Percentiles rank a stretch among this genome's conserved stretches.
phyloP scores from a whole-genome alignment of 2,888 invertebrate species.

The Ephialtes manifestator region DNA sequence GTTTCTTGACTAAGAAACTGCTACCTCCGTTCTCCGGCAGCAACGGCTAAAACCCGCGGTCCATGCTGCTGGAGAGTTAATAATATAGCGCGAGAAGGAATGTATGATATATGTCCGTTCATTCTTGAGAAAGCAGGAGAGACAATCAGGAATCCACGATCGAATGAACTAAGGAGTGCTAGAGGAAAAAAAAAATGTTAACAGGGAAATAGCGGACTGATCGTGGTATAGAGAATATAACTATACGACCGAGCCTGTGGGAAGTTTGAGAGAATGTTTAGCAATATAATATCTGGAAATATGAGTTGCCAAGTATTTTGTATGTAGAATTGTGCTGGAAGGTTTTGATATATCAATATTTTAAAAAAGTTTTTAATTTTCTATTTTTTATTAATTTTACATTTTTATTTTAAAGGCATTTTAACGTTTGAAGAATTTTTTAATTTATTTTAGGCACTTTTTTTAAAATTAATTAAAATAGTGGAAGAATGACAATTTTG shows the following conservation, averaged over 20 bases:
- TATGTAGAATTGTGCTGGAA: not conserved
- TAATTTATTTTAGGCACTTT: too few relatives aligned
- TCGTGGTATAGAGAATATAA: not conserved
- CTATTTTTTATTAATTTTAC: not conserved
- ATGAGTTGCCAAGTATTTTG: not conserved
- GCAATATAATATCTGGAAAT: not conserved
- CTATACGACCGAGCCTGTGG: not conserved
- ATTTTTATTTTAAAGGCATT: too few relatives aligned
- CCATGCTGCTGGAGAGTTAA: slow-evolving; percentile 20
- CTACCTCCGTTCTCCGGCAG: slow-evolving; percentile 28
- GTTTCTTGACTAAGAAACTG: slow-evolving; percentile 69
- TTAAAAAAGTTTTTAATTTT: not conserved
- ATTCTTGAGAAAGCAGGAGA: slow-evolving; percentile 11
- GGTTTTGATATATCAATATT: not conserved
- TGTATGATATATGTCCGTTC: slow-evolving; percentile 19
- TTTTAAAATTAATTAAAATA: too few relatives aligned
- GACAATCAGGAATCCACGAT: slow-evolving; percentile 12
- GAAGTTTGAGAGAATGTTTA: slow-evolving; percentile 1
- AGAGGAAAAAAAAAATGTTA: not conserved
- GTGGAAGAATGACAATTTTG: too few relatives aligned
- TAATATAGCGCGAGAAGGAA: slow-evolving; percentile 16
- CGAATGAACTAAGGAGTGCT: slow-evolving; percentile 20
- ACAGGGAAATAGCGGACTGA: not conserved
- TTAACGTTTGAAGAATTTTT: too few relatives aligned
- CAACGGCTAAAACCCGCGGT: slow-evolving; percentile 17